Conservation (phyloP, 2,888 invertebrate genomes). For the Andrena flavipes region DNA sequence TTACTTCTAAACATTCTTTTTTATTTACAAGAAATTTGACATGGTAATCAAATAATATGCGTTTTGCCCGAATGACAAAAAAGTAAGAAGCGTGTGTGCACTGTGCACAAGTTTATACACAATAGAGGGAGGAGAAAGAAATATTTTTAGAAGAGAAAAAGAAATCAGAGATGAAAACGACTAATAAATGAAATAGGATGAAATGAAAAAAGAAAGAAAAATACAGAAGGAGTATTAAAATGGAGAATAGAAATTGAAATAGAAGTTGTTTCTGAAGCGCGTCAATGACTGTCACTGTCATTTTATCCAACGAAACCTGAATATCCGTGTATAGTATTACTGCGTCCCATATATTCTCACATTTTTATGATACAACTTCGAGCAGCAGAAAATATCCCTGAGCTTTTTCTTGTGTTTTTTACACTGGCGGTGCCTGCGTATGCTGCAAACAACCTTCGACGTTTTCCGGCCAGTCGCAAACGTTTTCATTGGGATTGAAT, state of each 20-base stretch:
- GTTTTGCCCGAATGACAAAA: slow-evolving; percentile 61
- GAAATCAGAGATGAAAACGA: not conserved
- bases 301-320: not conserved
- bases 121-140: not conserved
- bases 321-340: slow-evolving; percentile 24
- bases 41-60: slow-evolving; percentile 45
- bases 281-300: not conserved
- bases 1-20: slow-evolving; percentile 47
- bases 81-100: not conserved
- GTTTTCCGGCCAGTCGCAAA: slow-evolving; percentile 98
- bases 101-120: not conserved
- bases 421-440: slow-evolving; percentile 88
- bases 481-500: slow-evolving; percentile 96
- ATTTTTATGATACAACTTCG: slow-evolving; percentile 42
- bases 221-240: not conserved
- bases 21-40: slow-evolving; percentile 66
- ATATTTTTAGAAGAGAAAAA: not conserved
- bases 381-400: slow-evolving; percentile 18
- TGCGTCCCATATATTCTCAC: slow-evolving; percentile 17
- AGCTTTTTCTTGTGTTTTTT: slow-evolving; percentile 10
- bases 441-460: slow-evolving; percentile 93
- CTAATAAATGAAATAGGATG: not conserved
- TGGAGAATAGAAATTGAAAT: not conserved
- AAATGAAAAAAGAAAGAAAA: not conserved
- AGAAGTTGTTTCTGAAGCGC: slow-evolving; percentile 19